Conservation (phyloP, 2,888 invertebrate species). For the Stenurella melanura region DNA sequence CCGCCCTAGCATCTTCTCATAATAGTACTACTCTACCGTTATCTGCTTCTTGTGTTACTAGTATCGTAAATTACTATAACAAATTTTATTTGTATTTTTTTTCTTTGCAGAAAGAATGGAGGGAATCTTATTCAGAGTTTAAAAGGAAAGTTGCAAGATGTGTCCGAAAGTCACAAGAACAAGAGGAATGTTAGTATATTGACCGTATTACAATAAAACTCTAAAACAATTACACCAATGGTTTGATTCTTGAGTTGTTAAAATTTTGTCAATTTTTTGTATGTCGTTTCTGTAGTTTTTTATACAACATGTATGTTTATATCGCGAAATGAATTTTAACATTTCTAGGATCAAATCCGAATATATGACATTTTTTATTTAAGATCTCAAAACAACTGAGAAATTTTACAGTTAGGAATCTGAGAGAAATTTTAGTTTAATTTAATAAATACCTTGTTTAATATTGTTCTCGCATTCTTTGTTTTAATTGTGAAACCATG, state of each 20-base stretch:
- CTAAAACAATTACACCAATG: slow-evolving; percentile 52
- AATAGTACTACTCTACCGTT: too few species aligned
- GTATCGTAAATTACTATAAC: too few species aligned
- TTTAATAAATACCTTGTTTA: slow-evolving; percentile 51
- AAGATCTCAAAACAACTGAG: slow-evolving; percentile 51
- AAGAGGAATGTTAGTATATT: slow-evolving; percentile 95
- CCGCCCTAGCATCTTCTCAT: too few species aligned
- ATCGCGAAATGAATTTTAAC: slow-evolving; percentile 52
- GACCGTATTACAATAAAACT: slow-evolving; percentile 56
- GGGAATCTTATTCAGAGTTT: slow-evolving; percentile 97
- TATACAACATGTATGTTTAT: slow-evolving; percentile 54
- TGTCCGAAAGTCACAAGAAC: slow-evolving; percentile 99
- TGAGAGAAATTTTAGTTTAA: slow-evolving; percentile 45
- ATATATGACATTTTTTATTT: slow-evolving; percentile 40
- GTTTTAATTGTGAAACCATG: slow-evolving; percentile 43
- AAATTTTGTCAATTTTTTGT: slow-evolving; percentile 57
- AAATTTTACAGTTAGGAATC: slow-evolving; percentile 47
- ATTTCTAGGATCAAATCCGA: slow-evolving; percentile 57
- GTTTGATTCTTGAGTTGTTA: slow-evolving; percentile 62
- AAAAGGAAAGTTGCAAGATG: slow-evolving; percentile 98
- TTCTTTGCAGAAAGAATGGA: slow-evolving; percentile 94
- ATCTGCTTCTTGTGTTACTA: too few species aligned
- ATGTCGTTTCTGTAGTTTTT: slow-evolving; percentile 58
- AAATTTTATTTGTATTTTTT: too few species aligned
- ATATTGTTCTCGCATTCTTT: slow-evolving; percentile 51